A percentile compares a stretch with the other conserved stretches of the same genome.
Conservation (phyloP, 2,113 vertebrate genomes). For the Saccopteryx leptura region DNA sequence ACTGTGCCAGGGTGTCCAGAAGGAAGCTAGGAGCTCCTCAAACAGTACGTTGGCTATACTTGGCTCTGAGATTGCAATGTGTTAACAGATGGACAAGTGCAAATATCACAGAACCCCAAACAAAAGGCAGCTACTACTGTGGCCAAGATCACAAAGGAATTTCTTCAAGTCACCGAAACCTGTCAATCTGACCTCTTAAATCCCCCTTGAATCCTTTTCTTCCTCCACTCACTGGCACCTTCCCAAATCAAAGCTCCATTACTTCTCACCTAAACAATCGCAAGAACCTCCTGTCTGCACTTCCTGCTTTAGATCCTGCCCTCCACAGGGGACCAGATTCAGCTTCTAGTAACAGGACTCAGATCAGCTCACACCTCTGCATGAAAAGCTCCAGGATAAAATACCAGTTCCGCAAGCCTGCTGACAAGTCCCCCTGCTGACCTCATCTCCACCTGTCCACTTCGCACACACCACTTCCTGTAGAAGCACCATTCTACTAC, state of each 20-base stretch:
- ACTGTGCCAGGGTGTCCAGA: not conserved
- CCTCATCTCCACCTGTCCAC: not conserved
- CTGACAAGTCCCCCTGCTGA: not conserved
- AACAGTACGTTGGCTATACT: not conserved
- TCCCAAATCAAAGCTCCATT: conserved; percentile 10
- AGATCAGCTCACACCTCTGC: not conserved
- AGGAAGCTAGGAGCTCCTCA: not conserved
- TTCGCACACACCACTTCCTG: not conserved
- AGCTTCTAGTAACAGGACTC: conserved; percentile 20
- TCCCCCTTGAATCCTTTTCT: not conserved
- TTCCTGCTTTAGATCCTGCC: not conserved
- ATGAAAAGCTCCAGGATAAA: not conserved
- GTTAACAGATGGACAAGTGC: not conserved
- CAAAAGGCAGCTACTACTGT: not conserved
- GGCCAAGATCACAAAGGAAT: not conserved
- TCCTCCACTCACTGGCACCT: not conserved
- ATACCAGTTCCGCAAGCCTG: not conserved
- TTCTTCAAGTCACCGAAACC: not conserved
- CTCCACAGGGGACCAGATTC: not conserved
- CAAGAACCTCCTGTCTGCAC: not conserved
- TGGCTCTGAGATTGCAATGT: not conserved
- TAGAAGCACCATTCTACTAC: not conserved
- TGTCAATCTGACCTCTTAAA: conserved; percentile 11
- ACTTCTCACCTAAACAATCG: not conserved
- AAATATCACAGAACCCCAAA: not conserved